These are phyloP conservation scores for Musca domestica DNA, from an alignment of 1,140 invertebrate genomes.

Conservation along the genomic window DNA sequence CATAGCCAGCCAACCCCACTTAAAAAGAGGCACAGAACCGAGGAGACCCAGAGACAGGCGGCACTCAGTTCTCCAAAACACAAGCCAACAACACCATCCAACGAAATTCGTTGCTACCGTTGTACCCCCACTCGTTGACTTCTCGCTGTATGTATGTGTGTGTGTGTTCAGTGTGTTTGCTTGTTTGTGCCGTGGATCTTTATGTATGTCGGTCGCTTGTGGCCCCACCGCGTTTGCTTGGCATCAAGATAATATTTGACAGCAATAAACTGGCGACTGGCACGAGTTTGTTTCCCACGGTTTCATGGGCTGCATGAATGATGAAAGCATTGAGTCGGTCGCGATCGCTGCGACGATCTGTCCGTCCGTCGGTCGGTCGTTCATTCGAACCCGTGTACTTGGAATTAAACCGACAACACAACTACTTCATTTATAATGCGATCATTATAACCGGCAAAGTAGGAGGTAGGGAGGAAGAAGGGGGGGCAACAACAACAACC, in stretches of 20 bases:
- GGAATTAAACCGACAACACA: conserved; percentile 18
- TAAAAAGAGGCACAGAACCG: not conserved
- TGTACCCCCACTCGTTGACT: conserved; percentile 3
- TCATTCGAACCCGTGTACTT: conserved; percentile 12
- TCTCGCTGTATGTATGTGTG: not conserved
- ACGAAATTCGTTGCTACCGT: conserved; percentile 5
- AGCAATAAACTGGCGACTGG: conserved; percentile 53
- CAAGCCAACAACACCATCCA: not conserved
- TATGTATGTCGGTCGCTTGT: no score
- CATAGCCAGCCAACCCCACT: no score
- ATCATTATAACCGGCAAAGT: conserved; percentile 11
- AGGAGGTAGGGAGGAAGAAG: not conserved
- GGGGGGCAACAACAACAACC: not conserved
- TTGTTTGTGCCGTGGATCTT: conserved; percentile 1
- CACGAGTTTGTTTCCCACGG: conserved; percentile 55
- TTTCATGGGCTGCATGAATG: conserved; percentile 37
- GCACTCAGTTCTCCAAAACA: not conserved
- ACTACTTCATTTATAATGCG: conserved; percentile 18
- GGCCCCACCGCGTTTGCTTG: conserved; percentile 7
- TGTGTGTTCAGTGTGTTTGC: not conserved
- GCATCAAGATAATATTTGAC: conserved; percentile 54
- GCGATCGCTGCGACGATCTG: not conserved
- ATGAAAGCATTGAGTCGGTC: conserved; percentile 21
- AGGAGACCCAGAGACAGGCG: not conserved
- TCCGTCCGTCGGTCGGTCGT: not conserved